A percentile compares a stretch with the other conserved stretches of the same genome.
phyloP scores from a whole-genome alignment of 2,888 invertebrate genomes.

The Agrochola lota region DNA sequence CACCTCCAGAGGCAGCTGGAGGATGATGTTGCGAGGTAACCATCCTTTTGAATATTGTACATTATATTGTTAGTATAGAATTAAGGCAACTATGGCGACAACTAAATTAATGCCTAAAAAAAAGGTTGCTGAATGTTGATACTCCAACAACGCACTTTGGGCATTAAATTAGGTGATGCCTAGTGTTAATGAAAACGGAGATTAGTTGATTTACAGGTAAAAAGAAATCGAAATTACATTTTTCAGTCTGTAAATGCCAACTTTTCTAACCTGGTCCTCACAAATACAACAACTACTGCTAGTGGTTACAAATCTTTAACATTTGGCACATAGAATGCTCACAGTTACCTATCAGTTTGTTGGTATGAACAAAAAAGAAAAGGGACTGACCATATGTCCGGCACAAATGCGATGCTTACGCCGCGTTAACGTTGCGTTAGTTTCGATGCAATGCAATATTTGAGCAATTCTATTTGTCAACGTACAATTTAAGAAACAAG shows the following conservation, averaged over 20 bases:
- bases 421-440: not conserved
- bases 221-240: not conserved
- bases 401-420: not conserved
- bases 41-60: not conserved
- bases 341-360: not conserved
- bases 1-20: conserved; percentile 84
- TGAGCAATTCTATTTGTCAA: not conserved
- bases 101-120: not conserved
- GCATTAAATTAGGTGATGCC: not conserved
- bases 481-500: not conserved
- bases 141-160: not conserved
- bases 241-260: not conserved
- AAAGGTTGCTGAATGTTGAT: not conserved
- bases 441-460: not conserved
- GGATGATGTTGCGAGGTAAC: conserved; percentile 86
- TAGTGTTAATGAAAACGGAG: not conserved
- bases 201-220: not conserved
- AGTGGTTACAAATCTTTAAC: not conserved
- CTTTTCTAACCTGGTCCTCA: not conserved
- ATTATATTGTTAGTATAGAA: not conserved
- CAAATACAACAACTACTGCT: not conserved
- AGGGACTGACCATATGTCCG: not conserved
- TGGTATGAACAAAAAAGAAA: not conserved
- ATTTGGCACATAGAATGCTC: not conserved
- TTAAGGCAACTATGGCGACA: not conserved